Evolutionary conservation across 1,140 invertebrate genomes (phyloP).

Genomic region (Mizuhopecten yessoensis): DNA sequence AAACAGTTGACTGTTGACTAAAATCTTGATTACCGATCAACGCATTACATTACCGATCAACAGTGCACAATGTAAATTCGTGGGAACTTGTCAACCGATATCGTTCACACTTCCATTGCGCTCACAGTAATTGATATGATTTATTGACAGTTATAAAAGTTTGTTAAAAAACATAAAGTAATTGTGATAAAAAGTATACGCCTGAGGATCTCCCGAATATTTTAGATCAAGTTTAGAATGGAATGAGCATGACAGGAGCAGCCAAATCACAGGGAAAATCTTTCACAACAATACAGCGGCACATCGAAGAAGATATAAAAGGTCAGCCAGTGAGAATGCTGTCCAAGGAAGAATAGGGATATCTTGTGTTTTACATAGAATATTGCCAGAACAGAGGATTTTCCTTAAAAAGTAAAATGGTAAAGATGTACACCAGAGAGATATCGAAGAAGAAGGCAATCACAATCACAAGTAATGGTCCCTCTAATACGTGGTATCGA

Average conservation of each 20-base stretch:
- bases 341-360: neutral
- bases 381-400: neutral
- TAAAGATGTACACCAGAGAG: neutral
- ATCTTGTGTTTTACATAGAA: neutral
- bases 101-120: no score
- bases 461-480: no score
- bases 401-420: neutral
- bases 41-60: no score
- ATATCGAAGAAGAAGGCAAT: neutral
- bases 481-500: neutral
- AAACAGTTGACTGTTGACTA: no score
- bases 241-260: neutral
- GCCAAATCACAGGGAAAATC: neutral
- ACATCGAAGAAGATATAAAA: neutral
- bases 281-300: neutral
- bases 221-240: neutral
- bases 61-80: no score
- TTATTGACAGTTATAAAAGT: no score
- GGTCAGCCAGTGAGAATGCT: neutral
- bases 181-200: no score
- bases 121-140: no score
- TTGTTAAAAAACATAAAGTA: no score
- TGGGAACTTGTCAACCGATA: no score
- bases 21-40: no score
- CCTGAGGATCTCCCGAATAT: neutral